Evolutionary conservation across 2,797 vertebrate genomes (phyloP).

Genomic region (Coracias cyanogaster): DNA sequence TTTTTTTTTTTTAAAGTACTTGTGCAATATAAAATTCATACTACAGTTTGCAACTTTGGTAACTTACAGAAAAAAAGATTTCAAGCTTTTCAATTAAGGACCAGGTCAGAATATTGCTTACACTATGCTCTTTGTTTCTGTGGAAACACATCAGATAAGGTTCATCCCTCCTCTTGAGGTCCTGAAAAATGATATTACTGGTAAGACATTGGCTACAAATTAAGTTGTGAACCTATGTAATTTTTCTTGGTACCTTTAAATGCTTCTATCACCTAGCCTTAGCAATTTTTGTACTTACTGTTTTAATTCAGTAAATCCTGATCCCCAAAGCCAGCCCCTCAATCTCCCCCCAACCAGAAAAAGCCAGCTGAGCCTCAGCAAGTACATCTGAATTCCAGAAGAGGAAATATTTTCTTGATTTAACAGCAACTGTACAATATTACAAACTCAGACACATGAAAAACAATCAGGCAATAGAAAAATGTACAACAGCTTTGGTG

Average conservation of each 20-base stretch:
- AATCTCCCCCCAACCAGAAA: background rate
- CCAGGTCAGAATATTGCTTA: slow-evolving; percentile 12
- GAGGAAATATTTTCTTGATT: slow-evolving; percentile 76
- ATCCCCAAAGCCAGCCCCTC: slow-evolving; percentile 51
- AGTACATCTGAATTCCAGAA: slow-evolving; percentile 77
- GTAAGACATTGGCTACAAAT: slow-evolving; percentile 21
- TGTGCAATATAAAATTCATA: slow-evolving; percentile 38
- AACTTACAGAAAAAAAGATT: slow-evolving; percentile 13
- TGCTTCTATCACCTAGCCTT: background rate
- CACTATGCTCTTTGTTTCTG: slow-evolving; percentile 17
- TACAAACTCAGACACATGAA: slow-evolving; percentile 81
- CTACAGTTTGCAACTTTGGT: slow-evolving; percentile 50
- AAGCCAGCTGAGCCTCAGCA: slow-evolving; percentile 62
- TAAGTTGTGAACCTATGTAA: background rate
- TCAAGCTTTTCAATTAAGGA: background rate
- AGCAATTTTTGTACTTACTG: background rate
- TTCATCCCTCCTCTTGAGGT: background rate
- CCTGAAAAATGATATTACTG: slow-evolving; percentile 16
- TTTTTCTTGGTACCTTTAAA: background rate
- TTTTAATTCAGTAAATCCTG: slow-evolving; percentile 50
- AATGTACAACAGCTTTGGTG: slow-evolving; percentile 85
- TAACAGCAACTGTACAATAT: slow-evolving; percentile 82
- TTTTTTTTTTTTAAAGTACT: background rate
- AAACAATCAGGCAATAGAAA: slow-evolving; percentile 82
- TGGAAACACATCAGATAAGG: slow-evolving; percentile 26